A percentile compares a stretch with the other conserved stretches of the same genome.
Conservation (phyloP, 2,888 invertebrate genomes). For the Reticulitermes lucifugus region DNA sequence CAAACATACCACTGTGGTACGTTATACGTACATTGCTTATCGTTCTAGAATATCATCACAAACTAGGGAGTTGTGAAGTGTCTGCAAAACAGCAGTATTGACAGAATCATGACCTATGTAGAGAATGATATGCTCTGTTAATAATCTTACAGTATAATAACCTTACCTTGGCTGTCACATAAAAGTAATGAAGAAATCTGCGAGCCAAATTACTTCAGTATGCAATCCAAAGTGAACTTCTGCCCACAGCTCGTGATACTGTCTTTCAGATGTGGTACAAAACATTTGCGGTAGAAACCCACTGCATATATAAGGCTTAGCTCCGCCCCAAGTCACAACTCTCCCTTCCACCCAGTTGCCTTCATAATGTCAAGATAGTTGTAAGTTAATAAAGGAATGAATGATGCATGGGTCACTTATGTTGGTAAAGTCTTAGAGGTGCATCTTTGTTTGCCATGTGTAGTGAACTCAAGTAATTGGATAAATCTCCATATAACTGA, state of each 20-base stretch:
- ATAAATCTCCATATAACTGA: not conserved
- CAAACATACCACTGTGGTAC: too few relatives aligned
- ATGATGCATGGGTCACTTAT: not conserved
- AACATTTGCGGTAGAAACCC: conserved; percentile 53
- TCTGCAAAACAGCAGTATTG: not conserved
- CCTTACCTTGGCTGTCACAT: conserved; percentile 26
- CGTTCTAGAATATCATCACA: too few relatives aligned
- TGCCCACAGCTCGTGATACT: conserved; percentile 55
- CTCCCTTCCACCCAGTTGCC: not conserved
- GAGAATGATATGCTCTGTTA: not conserved
- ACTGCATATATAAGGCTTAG: conserved; percentile 19
- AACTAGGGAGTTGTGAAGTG: not conserved
- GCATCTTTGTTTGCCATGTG: not conserved
- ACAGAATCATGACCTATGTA: not conserved
- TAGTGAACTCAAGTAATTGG: conserved; percentile 20
- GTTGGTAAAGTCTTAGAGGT: not conserved
- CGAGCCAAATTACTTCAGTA: conserved; percentile 57
- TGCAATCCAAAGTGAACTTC: conserved; percentile 45
- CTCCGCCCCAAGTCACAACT: conserved; percentile 3
- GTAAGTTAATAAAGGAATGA: conserved; percentile 5
- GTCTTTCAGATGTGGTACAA: conserved; percentile 61
- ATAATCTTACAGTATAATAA: not conserved
- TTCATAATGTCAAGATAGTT: not conserved
- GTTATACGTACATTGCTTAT: too few relatives aligned
- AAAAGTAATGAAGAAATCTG: conserved; percentile 57